Conservation (phyloP, 2,888 invertebrate species). For the Elysia crispata region DNA sequence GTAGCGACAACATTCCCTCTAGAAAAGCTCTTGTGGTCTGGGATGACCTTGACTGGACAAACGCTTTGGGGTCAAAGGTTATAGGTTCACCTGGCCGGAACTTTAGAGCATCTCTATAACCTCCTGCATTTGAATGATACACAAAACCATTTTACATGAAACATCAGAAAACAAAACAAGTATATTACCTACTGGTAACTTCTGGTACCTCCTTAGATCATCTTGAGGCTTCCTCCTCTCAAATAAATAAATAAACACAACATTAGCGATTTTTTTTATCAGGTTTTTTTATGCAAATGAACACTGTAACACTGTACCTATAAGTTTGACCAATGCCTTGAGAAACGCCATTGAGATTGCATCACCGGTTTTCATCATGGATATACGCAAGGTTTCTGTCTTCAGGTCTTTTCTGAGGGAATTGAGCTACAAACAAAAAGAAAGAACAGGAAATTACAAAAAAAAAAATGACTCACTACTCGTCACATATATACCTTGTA, state of each 20-base stretch:
- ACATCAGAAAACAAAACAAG: too few species aligned
- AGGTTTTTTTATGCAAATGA: too few species aligned
- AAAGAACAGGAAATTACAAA: too few species aligned
- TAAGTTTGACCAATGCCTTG: constrained; percentile 92
- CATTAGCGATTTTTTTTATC: too few species aligned
- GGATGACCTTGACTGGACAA: constrained; percentile 89
- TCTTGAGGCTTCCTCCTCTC: too few species aligned
- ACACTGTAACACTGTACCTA: constrained; percentile 84
- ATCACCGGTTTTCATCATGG: constrained; percentile 83
- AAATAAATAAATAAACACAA: too few species aligned
- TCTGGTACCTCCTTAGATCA: too few species aligned
- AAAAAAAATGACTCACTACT: too few species aligned
- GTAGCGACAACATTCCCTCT: constrained; percentile 91
- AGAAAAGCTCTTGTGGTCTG: constrained; percentile 91
- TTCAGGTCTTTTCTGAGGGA: constrained; percentile 87
- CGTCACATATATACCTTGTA: too few species aligned
- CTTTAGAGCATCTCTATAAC: constrained; percentile 86
- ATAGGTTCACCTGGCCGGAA: constrained; percentile 84
- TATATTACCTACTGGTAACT: too few species aligned
- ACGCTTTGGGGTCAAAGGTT: constrained; percentile 91
- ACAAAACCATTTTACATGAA: too few species aligned
- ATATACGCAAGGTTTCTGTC: constrained; percentile 80
- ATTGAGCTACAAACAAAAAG: constrained; percentile 81
- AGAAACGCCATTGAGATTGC: constrained; percentile 95
- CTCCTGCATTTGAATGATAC: constrained; percentile 60